Evolutionary conservation across 2,113 vertebrate genomes (phyloP).

Genomic region (Antidorcas marsupialis): DNA sequence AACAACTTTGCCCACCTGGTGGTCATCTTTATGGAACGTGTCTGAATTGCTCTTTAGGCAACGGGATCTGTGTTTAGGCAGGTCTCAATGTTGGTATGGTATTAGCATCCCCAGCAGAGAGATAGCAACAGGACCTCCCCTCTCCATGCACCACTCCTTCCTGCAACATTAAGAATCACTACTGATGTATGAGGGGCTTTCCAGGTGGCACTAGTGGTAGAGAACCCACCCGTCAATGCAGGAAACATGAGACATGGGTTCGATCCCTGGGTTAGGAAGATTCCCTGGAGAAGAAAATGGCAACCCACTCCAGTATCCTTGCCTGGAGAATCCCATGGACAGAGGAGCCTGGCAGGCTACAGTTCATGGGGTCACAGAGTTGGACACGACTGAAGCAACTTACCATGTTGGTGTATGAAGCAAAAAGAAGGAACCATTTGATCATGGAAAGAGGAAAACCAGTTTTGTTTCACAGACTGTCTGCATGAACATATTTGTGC

Average conservation of each 20-base stretch:
- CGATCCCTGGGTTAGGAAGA: background rate
- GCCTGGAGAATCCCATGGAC: background rate
- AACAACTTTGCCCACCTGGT: background rate
- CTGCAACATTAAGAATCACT: too few relatives aligned
- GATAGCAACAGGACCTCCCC: accelerated
- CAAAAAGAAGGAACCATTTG: background rate
- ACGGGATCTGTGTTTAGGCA: background rate
- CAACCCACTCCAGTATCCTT: background rate
- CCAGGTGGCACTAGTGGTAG: background rate
- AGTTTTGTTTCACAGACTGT: background rate
- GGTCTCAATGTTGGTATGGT: background rate
- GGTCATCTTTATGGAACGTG: background rate
- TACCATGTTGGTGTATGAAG: background rate
- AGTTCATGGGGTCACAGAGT: background rate
- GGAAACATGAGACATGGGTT: background rate
- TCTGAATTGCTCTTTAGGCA: background rate
- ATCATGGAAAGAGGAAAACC: background rate
- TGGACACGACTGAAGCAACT: background rate
- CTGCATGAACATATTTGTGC: background rate
- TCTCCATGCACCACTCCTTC: accelerated
- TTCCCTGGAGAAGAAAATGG: background rate
- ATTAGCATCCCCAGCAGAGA: background rate
- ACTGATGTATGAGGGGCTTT: background rate
- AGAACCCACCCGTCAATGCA: background rate
- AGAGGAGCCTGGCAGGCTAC: background rate